Evolutionary conservation across 2,113 vertebrate genomes (phyloP).

Genomic region (Alligator sinensis): DNA sequence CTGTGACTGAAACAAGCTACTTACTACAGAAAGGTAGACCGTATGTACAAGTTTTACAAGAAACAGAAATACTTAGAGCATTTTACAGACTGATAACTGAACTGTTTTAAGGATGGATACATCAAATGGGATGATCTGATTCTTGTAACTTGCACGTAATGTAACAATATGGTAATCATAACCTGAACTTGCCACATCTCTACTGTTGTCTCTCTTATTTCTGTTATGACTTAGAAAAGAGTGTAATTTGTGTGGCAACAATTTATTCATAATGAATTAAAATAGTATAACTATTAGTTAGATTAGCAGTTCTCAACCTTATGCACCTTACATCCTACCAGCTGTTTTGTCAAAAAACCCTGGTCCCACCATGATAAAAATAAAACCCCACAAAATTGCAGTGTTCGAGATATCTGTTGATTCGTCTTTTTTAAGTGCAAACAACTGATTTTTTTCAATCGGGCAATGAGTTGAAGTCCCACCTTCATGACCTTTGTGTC

Average conservation of each 20-base stretch:
- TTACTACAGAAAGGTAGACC: background rate
- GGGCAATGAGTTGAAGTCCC: too few relatives aligned
- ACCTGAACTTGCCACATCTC: background rate
- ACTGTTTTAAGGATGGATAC: background rate
- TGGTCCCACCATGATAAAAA: too few relatives aligned
- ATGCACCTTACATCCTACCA: too few relatives aligned
- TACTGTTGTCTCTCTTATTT: background rate
- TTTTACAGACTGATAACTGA: background rate
- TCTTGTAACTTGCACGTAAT: background rate
- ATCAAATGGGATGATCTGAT: too few relatives aligned
- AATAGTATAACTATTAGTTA: too few relatives aligned
- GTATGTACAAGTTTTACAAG: background rate
- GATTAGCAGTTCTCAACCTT: too few relatives aligned
- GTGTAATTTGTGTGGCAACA: background rate
- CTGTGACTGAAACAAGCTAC: background rate
- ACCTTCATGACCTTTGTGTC: too few relatives aligned
- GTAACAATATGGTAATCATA: background rate
- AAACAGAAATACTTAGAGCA: background rate
- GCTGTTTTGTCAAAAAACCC: too few relatives aligned
- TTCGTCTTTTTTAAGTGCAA: background rate
- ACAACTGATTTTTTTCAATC: too few relatives aligned
- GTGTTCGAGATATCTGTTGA: too few relatives aligned
- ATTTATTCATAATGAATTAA: background rate
- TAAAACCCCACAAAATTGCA: too few relatives aligned
- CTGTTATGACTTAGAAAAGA: background rate